A percentile compares a stretch with the other conserved stretches of the same genome.
Evolutionary conservation across 1,140 invertebrate species (phyloP).

Genomic region (Palaemon carinicauda): DNA sequence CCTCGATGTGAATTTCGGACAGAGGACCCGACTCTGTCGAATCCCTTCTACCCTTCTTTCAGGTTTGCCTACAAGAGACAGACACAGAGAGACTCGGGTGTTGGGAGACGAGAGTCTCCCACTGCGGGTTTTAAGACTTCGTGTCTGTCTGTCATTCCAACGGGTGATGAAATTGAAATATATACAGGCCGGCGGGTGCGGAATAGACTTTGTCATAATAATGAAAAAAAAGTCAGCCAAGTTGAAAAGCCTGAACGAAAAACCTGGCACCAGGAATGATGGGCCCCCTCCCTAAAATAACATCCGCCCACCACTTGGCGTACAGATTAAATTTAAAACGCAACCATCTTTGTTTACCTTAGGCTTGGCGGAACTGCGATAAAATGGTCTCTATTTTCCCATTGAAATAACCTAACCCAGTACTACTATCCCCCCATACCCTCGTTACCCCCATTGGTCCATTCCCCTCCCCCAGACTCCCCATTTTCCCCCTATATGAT

Average conservation of each 20-base stretch:
- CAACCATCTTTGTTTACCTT: conserved; percentile 55
- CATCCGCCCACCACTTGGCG: conserved; percentile 50
- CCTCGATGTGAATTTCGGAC: background rate
- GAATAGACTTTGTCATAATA: background rate
- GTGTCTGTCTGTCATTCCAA: too few species aligned
- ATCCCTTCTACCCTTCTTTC: background rate
- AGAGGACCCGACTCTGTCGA: background rate
- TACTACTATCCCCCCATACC: background rate
- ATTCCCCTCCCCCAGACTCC: background rate
- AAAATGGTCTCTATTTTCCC: conserved; percentile 48
- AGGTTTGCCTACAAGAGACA: background rate
- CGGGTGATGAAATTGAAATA: too few species aligned
- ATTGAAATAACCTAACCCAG: conserved; percentile 35
- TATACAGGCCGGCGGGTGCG: too few species aligned
- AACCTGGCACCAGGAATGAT: background rate
- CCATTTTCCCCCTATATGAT: background rate
- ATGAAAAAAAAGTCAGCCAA: background rate
- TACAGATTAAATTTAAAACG: conserved; percentile 56
- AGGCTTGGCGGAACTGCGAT: conserved; percentile 50
- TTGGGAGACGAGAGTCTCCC: too few species aligned
- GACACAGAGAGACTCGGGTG: background rate
- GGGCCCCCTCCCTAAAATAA: conserved; percentile 52
- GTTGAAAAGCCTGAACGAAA: background rate
- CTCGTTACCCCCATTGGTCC: background rate
- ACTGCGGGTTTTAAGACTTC: too few species aligned